Evolutionary conservation across 2,797 vertebrate species (phyloP).

Genomic region (Chaetophractus vellerosus): DNA sequence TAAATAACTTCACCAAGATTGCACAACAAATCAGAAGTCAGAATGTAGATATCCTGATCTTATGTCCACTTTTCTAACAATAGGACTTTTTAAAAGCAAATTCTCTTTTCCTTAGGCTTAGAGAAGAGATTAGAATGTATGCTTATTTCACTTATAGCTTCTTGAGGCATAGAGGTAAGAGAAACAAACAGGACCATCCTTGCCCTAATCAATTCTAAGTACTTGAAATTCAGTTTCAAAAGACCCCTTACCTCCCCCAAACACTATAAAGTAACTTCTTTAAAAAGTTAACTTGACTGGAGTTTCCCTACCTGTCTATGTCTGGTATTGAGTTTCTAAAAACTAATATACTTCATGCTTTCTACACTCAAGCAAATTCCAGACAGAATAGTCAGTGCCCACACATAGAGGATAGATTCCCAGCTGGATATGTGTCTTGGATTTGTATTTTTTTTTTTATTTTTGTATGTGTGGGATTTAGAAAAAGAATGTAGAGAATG

Average conservation of each 20-base stretch:
- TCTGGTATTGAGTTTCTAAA: slow-evolving; percentile 72
- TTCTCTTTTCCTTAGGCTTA: slow-evolving; percentile 30
- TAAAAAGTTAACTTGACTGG: slow-evolving; percentile 66
- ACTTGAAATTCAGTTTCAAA: slow-evolving; percentile 45
- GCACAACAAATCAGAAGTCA: not conserved
- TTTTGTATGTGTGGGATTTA: slow-evolving; percentile 78
- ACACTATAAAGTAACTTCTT: slow-evolving; percentile 65
- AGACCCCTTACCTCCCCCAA: slow-evolving; percentile 24
- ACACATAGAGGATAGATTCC: slow-evolving; percentile 69
- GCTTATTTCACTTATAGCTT: not conserved
- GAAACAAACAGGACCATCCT: slow-evolving; percentile 28
- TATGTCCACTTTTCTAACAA: not conserved
- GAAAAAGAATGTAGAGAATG: slow-evolving; percentile 81
- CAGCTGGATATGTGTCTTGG: slow-evolving; percentile 77
- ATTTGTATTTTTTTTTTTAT: slow-evolving; percentile 47
- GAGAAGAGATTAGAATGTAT: slow-evolving; percentile 6
- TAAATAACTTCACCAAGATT: not conserved
- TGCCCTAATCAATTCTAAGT: not conserved
- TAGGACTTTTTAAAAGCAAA: not conserved
- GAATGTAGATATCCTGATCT: not conserved
- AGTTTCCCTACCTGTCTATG: slow-evolving; percentile 73
- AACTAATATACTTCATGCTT: slow-evolving; percentile 78
- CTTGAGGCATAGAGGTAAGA: slow-evolving; percentile 45
- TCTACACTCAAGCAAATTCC: slow-evolving; percentile 80
- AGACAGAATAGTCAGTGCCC: slow-evolving; percentile 76